Evolutionary conservation across 1,140 invertebrate genomes (phyloP).

Genomic region (Drosophila bocqueti): DNA sequence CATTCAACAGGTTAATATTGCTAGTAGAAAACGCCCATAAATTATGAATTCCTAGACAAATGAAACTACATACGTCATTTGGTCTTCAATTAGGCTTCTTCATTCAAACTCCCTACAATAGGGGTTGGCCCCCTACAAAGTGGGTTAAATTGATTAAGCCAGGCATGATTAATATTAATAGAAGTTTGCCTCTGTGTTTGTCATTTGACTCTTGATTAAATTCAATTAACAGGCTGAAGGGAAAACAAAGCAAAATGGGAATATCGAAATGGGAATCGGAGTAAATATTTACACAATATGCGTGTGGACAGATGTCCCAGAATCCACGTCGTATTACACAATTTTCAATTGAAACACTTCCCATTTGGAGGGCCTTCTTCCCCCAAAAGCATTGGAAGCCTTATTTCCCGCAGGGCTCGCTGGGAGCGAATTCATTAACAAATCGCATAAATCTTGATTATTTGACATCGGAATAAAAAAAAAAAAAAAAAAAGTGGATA

Average conservation of each 20-base stretch:
- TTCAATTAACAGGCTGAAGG: conserved; percentile 58
- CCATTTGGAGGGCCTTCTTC: conserved; percentile 4
- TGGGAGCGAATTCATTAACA: conserved; percentile 42
- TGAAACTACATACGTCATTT: background rate
- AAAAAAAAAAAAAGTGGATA: conserved; percentile 10
- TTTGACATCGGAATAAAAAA: conserved; percentile 15
- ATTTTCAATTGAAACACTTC: conserved; percentile 44
- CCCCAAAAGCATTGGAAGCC: background rate
- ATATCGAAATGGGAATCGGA: conserved; percentile 31
- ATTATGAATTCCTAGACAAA: background rate
- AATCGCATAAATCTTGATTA: conserved; percentile 69
- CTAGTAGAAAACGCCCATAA: background rate
- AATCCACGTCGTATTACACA: conserved; percentile 27
- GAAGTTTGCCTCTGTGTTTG: conserved; percentile 28
- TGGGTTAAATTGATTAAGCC: conserved; percentile 76
- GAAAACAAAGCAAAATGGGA: conserved; percentile 23
- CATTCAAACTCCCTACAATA: conserved; percentile 8
- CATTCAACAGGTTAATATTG: background rate
- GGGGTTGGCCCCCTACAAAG: no score
- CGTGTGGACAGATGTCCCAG: conserved; percentile 20
- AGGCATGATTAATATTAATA: conserved; percentile 53
- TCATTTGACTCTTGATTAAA: conserved; percentile 58
- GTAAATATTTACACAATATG: conserved; percentile 74
- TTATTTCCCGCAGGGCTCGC: conserved; percentile 3
- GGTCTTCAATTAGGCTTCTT: conserved; percentile 9